phyloP scores from a whole-genome alignment of 2,797 vertebrate species.

The Scarus forsteni region DNA sequence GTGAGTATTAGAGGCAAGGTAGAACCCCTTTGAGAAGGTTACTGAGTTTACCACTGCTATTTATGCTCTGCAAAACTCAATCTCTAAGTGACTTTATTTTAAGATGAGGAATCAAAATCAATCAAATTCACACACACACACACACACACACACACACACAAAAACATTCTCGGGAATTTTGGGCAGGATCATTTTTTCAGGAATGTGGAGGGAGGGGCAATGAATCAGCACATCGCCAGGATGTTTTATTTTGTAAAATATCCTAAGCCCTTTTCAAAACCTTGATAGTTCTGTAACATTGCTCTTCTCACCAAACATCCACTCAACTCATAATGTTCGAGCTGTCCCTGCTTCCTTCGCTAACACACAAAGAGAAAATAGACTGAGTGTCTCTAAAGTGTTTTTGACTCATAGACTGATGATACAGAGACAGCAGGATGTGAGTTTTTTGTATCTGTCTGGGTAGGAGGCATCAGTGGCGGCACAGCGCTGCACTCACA shows the following conservation, averaged over 20 bases:
- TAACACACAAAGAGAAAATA: conserved; percentile 19
- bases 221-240: no score
- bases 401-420: conserved; percentile 60
- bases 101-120: no score
- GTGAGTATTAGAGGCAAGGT: neutral
- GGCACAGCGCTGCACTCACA: conserved; percentile 56
- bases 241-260: no score
- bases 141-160: no score
- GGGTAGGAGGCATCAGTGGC: conserved; percentile 41
- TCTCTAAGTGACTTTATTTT: neutral
- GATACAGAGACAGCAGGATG: conserved; percentile 43
- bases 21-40: neutral
- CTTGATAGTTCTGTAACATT: neutral
- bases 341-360: neutral
- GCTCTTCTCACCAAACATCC: conserved; percentile 6
- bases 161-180: neutral
- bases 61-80: neutral
- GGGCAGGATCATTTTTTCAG: neutral
- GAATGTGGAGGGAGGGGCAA: no score
- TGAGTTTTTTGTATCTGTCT: conserved; percentile 45
- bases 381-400: conserved; percentile 42
- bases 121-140: no score
- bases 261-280: conserved; percentile 17
- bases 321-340: conserved; percentile 10
- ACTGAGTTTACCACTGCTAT: neutral